A percentile compares a stretch with the other conserved stretches of the same genome.
These are phyloP conservation scores for Teleiodes luculella DNA, from an alignment of 2,888 invertebrate genomes.

Conservation along the genomic window DNA sequence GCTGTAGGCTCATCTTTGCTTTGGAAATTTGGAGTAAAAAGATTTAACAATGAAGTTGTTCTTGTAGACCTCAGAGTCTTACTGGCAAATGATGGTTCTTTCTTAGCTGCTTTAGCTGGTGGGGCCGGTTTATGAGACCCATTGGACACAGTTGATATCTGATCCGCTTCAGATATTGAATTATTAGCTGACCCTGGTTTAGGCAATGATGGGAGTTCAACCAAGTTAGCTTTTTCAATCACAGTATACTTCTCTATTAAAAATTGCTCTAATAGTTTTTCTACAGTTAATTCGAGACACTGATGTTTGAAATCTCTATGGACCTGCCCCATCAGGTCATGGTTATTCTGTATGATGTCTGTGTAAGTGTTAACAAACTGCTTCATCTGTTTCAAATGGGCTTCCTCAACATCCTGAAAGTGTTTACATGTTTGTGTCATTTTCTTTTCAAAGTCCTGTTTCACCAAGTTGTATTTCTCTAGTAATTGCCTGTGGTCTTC, in stretches of 20 bases:
- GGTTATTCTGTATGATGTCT: slow-evolving; percentile 91
- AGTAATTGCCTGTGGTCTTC: slow-evolving; percentile 95
- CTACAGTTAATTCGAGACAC: slow-evolving; percentile 94
- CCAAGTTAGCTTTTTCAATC: slow-evolving; percentile 92
- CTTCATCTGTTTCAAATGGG: slow-evolving; percentile 95
- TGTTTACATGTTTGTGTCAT: slow-evolving; percentile 96
- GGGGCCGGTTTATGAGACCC: slow-evolving; percentile 69
- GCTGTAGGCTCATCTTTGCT: slow-evolving; percentile 85
- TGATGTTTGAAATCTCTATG: slow-evolving; percentile 95
- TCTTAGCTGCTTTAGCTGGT: slow-evolving; percentile 78
- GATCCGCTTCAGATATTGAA: slow-evolving; percentile 74
- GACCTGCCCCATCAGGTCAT: slow-evolving; percentile 94
- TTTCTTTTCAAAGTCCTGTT: slow-evolving; percentile 96
- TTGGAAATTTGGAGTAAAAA: slow-evolving; percentile 97
- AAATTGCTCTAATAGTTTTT: slow-evolving; percentile 94
- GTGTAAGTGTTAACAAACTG: slow-evolving; percentile 94
- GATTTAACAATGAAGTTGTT: slow-evolving; percentile 95
- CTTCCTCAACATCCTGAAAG: slow-evolving; percentile 96
- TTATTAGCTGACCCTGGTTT: slow-evolving; percentile 73
- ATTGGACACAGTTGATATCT: slow-evolving; percentile 70
- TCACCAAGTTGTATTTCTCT: slow-evolving; percentile 94
- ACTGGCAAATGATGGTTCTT: slow-evolving; percentile 80
- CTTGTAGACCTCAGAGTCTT: slow-evolving; percentile 88
- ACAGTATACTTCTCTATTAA: slow-evolving; percentile 95
- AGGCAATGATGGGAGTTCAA: slow-evolving; percentile 66